A percentile compares a stretch with the other conserved stretches of the same genome.
phyloP scores from a whole-genome alignment of 2,113 vertebrate genomes.

The Daubentonia madagascariensis region DNA sequence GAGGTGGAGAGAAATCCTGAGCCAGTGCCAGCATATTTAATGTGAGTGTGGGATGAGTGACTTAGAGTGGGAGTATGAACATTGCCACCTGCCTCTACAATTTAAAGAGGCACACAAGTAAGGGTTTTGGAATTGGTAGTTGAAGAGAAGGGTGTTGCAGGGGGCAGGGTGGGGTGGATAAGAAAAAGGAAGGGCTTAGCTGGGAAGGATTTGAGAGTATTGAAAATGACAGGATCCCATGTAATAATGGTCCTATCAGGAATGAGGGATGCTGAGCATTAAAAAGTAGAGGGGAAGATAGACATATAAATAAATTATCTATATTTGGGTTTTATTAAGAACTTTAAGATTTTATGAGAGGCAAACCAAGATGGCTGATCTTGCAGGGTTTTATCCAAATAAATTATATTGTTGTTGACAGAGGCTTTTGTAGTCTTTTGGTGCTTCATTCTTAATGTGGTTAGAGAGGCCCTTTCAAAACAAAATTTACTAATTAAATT shows the following conservation, averaged over 20 bases:
- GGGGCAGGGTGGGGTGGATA: neutral
- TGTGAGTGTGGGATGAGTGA: neutral
- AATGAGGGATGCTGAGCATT: conserved; percentile 4
- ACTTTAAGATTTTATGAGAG: neutral
- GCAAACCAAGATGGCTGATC: neutral
- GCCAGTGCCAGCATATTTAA: neutral
- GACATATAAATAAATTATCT: neutral
- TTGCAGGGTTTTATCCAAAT: neutral
- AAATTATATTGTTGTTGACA: conserved; percentile 9
- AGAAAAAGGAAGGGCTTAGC: neutral
- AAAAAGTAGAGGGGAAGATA: neutral
- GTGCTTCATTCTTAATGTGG: neutral
- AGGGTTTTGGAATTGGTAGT: conserved; percentile 3
- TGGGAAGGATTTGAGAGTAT: neutral
- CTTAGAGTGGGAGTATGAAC: neutral
- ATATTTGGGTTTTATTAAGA: conserved; percentile 2
- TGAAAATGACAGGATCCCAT: neutral
- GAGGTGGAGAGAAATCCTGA: neutral
- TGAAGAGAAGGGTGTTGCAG: neutral
- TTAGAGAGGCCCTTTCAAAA: conserved; percentile 2
- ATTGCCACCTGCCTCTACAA: neutral
- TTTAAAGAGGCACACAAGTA: neutral
- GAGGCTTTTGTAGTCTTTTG: neutral
- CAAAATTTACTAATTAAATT: conserved; percentile 25
- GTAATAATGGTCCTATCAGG: neutral